Evolutionary conservation across 37 sponge, comb jelly and placozoan genomes (phyloP), one percentile per base, ranked within the genome.

Genomic region (Cliona cf. orientalis): DNA sequence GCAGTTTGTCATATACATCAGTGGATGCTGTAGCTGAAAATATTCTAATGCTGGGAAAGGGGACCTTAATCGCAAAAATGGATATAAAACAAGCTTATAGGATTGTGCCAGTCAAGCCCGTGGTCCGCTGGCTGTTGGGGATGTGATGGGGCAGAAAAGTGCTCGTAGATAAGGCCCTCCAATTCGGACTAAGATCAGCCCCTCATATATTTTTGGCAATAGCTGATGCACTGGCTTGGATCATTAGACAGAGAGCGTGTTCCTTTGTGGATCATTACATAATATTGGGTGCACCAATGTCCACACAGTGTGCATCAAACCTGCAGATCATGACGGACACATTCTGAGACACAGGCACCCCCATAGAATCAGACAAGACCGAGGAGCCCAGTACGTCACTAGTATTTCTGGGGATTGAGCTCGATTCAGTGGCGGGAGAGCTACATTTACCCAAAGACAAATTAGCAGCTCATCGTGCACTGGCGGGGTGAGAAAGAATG

Each of bases 141-240:
- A 60, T 59, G 62, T 22, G 14, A 26, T 61, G 76, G 58, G 23
- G 28, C 9, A 49, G 62, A 22, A n/a, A 12, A 38, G n/a, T 75
- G 12, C 62, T 25, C 11, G n/a, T 75, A 23, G 59, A 75, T n/a
- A 59, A 31, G 57, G 76, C 62, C n/a, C 76, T 75, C 62, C 62
- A 25, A 11, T 23, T 11, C n/a, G n/a, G n/a, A n/a, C n/a, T n/a
- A n/a, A n/a, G n/a, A n/a, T n/a, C n/a, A n/a, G n/a, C n/a, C n/a
- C n/a, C n/a, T n/a, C n/a, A n/a, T n/a, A n/a, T n/a, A n/a, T n/a
- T n/a, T n/a, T n/a, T n/a, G n/a, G n/a, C 62, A 11, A 59, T 75
- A 23, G 76, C 59, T 7, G 76, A 75, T 62, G 76, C 62, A n/a
- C 34, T 75, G 28, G 19, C 5, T 12, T 60, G 59, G 62, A 60